Conservation (phyloP, 1,140 invertebrate species). For the Goniozus legneri region DNA sequence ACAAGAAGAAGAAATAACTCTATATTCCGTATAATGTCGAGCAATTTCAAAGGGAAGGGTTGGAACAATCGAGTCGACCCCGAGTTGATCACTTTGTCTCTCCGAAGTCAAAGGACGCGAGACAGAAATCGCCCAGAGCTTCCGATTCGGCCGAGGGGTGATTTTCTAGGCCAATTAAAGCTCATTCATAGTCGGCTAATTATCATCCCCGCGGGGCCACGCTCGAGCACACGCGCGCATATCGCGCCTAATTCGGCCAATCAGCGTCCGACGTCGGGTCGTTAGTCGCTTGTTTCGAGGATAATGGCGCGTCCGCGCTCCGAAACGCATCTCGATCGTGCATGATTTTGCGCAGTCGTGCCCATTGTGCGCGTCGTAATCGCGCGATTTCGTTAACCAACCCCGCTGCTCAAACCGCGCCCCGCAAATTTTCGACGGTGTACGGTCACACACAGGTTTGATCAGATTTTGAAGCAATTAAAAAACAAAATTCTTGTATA, state of each 20-base stretch:
- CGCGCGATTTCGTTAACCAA: conserved; percentile 24
- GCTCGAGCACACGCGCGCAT: conserved; percentile 19
- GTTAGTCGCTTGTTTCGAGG: conserved; percentile 44
- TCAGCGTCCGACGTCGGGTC: conserved; percentile 35
- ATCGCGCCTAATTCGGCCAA: conserved; percentile 41
- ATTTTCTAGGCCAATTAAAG: conserved; percentile 40
- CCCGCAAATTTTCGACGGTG: too few species aligned
- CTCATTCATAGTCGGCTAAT: conserved; percentile 48
- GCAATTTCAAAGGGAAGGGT: too few species aligned
- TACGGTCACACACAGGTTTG: too few species aligned
- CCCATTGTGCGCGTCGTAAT: conserved; percentile 11
- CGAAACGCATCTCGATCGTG: conserved; percentile 18
- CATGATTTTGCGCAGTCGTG: conserved; percentile 24
- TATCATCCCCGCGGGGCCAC: conserved; percentile 38
- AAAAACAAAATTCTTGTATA: too few species aligned
- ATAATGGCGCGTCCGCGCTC: conserved; percentile 30
- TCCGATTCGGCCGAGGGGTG: conserved; percentile 29
- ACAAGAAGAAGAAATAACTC: too few species aligned
- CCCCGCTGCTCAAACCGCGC: background rate
- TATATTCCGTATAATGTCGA: too few species aligned
- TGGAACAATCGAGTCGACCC: background rate
- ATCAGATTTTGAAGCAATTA: too few species aligned
- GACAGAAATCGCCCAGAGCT: conserved; percentile 20
- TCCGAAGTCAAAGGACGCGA: conserved; percentile 36
- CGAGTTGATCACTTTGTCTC: conserved; percentile 33